A percentile compares a stretch with the other conserved stretches of the same genome.
Evolutionary conservation across 2,888 invertebrate genomes (phyloP).

Genomic region (Andrena fulva): DNA sequence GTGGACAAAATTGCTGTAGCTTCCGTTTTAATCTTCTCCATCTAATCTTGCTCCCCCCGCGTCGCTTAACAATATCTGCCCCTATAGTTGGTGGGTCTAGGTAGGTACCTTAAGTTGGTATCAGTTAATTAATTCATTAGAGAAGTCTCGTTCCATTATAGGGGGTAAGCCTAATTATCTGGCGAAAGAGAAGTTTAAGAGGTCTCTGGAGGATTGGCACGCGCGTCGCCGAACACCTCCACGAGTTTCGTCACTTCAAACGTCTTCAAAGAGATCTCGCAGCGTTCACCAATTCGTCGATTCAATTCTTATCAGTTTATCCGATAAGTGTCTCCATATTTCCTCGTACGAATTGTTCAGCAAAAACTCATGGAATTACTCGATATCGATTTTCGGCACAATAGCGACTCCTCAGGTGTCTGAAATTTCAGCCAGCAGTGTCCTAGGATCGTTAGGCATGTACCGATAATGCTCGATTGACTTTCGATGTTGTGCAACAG

Average conservation of each 20-base stretch:
- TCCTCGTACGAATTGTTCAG: not conserved
- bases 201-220: conserved; percentile 18
- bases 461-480: not conserved
- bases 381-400: too few species aligned
- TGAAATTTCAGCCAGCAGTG: not conserved
- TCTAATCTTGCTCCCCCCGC: conserved; percentile 41
- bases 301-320: not conserved
- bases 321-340: not conserved
- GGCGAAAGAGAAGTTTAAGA: conserved; percentile 49
- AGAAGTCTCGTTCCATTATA: conserved; percentile 38
- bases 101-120: conserved; percentile 35
- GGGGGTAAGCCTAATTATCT: conserved; percentile 58
- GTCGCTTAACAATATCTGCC: conserved; percentile 50
- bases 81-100: conserved; percentile 33
- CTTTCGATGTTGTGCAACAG: conserved; percentile 2
- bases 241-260: conserved; percentile 21
- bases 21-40: conserved; percentile 47
- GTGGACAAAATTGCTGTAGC: conserved; percentile 31
- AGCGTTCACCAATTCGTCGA: not conserved
- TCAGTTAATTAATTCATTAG: conserved; percentile 60
- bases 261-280: conserved; percentile 3
- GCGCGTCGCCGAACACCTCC: conserved; percentile 25
- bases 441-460: not conserved
- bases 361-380: too few species aligned
- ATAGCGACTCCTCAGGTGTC: not conserved